phyloP scores from a whole-genome alignment of 2,888 invertebrate species.

The Alloscopus bannaensis region DNA sequence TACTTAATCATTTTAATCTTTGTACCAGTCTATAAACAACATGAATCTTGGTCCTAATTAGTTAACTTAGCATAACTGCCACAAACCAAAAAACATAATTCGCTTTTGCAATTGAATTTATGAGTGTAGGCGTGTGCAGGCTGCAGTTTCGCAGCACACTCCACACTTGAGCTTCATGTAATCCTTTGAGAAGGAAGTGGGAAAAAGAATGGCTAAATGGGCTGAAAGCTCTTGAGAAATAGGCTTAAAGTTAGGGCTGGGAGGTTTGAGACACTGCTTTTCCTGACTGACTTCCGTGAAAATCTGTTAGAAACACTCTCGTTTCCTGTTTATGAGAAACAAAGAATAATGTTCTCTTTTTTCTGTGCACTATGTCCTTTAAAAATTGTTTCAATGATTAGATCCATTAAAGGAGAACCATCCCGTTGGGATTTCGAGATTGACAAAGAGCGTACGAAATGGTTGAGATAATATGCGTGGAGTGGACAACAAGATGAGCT shows the following conservation, averaged over 20 bases:
- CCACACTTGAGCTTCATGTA: not conserved
- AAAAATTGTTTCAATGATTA: conserved; percentile 26
- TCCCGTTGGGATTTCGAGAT: conserved; percentile 43
- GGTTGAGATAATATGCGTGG: not conserved
- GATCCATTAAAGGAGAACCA: conserved; percentile 46
- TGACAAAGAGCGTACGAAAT: conserved; percentile 47
- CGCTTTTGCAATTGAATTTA: too few relatives aligned
- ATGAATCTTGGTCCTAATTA: too few relatives aligned
- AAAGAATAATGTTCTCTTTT: conserved; percentile 1
- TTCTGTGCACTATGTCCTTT: conserved; percentile 24
- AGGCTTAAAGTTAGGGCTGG: conserved; percentile 42
- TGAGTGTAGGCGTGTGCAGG: too few relatives aligned
- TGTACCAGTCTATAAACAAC: too few relatives aligned
- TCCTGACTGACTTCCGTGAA: conserved; percentile 3
- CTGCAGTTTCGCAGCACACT: too few relatives aligned
- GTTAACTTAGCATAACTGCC: too few relatives aligned
- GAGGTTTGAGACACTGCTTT: conserved; percentile 14
- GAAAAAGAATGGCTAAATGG: conserved; percentile 55
- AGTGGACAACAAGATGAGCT: not conserved
- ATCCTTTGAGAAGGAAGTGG: conserved; percentile 16
- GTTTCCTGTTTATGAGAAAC: too few relatives aligned
- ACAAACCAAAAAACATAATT: too few relatives aligned
- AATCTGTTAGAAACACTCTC: not conserved
- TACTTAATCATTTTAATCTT: too few relatives aligned
- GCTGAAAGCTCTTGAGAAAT: conserved; percentile 54